Evolutionary conservation across 2,797 vertebrate species (phyloP).

Genomic region (Parauchenoglanis ngamensis): DNA sequence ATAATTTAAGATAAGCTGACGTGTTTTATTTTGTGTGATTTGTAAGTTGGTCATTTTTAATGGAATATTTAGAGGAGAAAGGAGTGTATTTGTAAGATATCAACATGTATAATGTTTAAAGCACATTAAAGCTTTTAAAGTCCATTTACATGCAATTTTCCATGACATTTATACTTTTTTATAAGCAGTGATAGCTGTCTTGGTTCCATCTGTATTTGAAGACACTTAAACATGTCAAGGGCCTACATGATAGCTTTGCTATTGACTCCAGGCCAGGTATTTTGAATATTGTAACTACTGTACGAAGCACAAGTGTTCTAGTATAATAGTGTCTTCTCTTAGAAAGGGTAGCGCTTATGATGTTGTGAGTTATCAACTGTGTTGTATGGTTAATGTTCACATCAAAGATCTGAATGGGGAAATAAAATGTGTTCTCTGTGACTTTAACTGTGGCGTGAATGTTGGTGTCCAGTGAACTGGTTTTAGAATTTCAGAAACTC

Average conservation of each 20-base stretch:
- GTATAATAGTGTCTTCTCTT: not conserved
- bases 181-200: not conserved
- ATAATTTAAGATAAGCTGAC: not conserved
- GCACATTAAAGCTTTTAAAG: not conserved
- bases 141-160: not conserved
- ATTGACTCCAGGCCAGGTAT: not conserved
- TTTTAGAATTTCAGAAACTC: too few relatives aligned
- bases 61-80: not conserved
- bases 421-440: too few relatives aligned
- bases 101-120: not conserved
- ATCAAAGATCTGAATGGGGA: too few relatives aligned
- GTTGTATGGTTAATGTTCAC: too few relatives aligned
- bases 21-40: not conserved
- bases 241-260: not conserved
- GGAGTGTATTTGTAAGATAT: not conserved
- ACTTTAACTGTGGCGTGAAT: too few relatives aligned
- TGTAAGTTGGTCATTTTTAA: not conserved
- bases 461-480: too few relatives aligned
- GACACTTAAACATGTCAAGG: not conserved
- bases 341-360: not conserved
- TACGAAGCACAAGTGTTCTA: not conserved
- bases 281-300: not conserved
- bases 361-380: not conserved
- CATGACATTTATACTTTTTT: not conserved
- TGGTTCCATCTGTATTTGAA: not conserved